Base-by-base conservation (phyloP, 2,888 invertebrate species). In the Lobophora halterata region DNA sequence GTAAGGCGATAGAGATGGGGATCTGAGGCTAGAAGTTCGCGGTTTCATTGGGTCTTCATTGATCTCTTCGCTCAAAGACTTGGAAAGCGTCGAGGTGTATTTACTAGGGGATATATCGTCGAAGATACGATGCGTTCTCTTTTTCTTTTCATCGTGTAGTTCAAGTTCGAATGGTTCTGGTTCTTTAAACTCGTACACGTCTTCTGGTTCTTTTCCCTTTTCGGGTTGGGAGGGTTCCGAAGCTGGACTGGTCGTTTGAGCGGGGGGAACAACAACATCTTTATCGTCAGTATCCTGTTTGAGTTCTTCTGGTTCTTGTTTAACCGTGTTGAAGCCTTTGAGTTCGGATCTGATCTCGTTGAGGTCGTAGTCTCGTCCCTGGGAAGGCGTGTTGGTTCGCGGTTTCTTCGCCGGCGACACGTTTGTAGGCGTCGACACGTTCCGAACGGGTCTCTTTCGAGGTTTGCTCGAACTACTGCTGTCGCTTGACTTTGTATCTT, bases 141-240 rank as follows among this genome's bases (percentile, higher is more conserved):
- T 88, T 58, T 88, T 88, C 56, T 88, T 88, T 52, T 88, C 83
- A 56, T 89, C 81, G 35, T 93, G 90, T 4, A 93, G 89, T 75
- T 95, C 95, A 53, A 95, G 91, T 69, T 95, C 95, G 65, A 95
- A 95, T 0, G 95, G 95, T 71, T 96, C 95, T 0, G 95, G 95
- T 72, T 96, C 95, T 71, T 95, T 95, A 65, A 96, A 96, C 73
- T 96, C 95, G 64, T 96, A 96, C 43, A 95, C 92, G 66, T 96
- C 95, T 56, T 88, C 88, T n/a, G n/a, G n/a, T 0, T 86, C 59
- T 59, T 85, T 81, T 52, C 37, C 21, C 7, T 87, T 88, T 4
- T 82, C 81, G 3, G 69, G 59, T 17, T 70, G 71, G 7, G 64
- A 47, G 2, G 65, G 62, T 45, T 77, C 79, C 3, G 66, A 24